phyloP scores from a whole-genome alignment of 2,797 vertebrate genomes.

The Stomatorhinus walkeri region DNA sequence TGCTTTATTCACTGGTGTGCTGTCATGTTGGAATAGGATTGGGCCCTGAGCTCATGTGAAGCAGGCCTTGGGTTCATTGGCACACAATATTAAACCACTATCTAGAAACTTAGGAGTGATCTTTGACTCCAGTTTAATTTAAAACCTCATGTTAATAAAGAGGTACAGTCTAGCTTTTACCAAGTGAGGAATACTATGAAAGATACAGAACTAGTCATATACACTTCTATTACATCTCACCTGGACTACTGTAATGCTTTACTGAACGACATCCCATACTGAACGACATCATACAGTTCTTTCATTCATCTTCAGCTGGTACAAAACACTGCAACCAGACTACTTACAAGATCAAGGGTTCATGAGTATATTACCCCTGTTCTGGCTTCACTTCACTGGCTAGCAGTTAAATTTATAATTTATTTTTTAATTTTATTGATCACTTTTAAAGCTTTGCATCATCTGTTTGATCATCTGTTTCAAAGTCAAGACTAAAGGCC shows the following conservation, averaged over 20 bases:
- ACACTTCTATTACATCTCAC: neutral
- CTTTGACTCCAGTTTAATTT: neutral
- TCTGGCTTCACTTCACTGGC: neutral
- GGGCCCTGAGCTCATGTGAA: neutral
- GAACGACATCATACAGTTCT: neutral
- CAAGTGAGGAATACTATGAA: neutral
- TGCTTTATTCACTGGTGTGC: too few relatives aligned
- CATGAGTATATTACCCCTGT: neutral
- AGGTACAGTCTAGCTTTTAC: neutral
- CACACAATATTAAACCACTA: neutral
- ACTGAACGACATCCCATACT: neutral
- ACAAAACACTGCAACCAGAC: neutral
- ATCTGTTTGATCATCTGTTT: neutral
- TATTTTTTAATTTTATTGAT: neutral
- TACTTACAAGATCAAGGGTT: neutral
- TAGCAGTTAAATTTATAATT: neutral
- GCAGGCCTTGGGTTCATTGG: neutral
- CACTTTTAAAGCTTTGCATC: neutral
- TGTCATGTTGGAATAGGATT: too few relatives aligned
- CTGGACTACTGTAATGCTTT: neutral
- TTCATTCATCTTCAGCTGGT: neutral
- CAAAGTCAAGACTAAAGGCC: neutral
- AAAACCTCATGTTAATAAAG: neutral
- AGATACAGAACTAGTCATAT: neutral
- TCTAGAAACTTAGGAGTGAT: neutral